Evolutionary conservation across 2,113 vertebrate species (phyloP).

Genomic region (Scophthalmus maximus): DNA sequence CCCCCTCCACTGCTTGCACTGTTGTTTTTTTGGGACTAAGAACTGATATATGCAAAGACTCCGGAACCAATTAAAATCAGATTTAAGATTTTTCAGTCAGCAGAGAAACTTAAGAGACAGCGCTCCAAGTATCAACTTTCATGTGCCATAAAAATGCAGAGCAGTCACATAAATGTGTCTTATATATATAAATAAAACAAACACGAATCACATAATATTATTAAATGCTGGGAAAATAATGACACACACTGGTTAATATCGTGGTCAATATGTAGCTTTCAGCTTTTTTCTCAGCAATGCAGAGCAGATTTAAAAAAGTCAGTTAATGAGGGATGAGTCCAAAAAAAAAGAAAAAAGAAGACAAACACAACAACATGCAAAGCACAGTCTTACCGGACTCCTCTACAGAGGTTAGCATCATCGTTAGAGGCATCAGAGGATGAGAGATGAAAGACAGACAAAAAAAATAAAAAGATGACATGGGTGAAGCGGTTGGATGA

Average conservation of each 20-base stretch:
- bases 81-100: constrained; percentile 52
- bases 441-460: constrained; percentile 2
- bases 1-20: neutral
- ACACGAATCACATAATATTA: neutral
- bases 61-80: constrained; percentile 65
- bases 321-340: neutral
- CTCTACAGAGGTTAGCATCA: constrained; percentile 87
- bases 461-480: constrained; percentile 30
- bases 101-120: constrained; percentile 46
- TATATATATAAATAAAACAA: neutral
- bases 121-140: constrained; percentile 1
- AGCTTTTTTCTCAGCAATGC: neutral
- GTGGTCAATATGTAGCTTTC: neutral
- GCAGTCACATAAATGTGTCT: constrained; percentile 5
- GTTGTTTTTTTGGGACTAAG: constrained; percentile 8
- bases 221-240: neutral
- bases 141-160: constrained; percentile 4
- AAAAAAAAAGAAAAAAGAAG: neutral
- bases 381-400: constrained; percentile 93
- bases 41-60: constrained; percentile 14
- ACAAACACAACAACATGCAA: constrained; percentile 29
- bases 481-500: neutral
- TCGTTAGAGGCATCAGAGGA: constrained; percentile 54
- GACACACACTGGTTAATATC: neutral
- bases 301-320: neutral